Evolutionary conservation across 2,113 vertebrate species (phyloP), one percentile per base, ranked within the genome.

Genomic region (Spea bombifrons): DNA sequence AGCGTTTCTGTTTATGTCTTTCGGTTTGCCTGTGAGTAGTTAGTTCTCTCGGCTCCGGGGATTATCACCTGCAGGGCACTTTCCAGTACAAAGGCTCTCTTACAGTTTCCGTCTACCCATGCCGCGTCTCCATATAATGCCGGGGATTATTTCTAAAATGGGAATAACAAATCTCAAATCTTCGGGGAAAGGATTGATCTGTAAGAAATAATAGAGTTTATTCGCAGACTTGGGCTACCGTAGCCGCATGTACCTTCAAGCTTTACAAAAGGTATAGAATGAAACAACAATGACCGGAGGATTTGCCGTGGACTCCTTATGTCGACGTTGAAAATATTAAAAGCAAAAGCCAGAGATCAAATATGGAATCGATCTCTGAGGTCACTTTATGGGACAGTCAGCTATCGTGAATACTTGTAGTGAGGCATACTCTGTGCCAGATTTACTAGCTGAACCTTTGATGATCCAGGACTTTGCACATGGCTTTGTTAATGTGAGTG

Each of bases 1-100:
- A 4, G 15, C 7, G 61, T 13, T 64, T 64, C 16, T 64, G 61
- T 59, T 9, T 53, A 8, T 9, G 55, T 59, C 9, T 4, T 13
- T 59, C 8, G 4, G 55, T 64, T 64, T 30, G 30, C 4, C n/a
- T 7, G 61, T 64, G 61, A 17, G 13, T 16, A 16, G 61, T 30
- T 64, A 45, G n/a, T 5, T 64, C 5, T 59, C 61, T 64, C 16
- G 16, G n/a, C n/a, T 65, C 52, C 13, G 17, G 13, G 50, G 59
- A 75, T 65, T 15, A 52, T 15, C n/a, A 52, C 61, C 61, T 65
- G 73, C 73, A 75, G 47, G 61, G 72, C 72, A 49, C 59, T 74
- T 64, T 12, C 9, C 5, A 13, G 9, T 16, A 75, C 61, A 75
- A 8, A 43, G 47, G 55, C 13, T n/a, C 71, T n/a, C 5, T 5